A percentile compares a stretch with the other conserved stretches of the same genome.
These are phyloP conservation scores for Halcyon leucocephala DNA, from an alignment of 2,797 vertebrate genomes.

Conservation along the genomic window DNA sequence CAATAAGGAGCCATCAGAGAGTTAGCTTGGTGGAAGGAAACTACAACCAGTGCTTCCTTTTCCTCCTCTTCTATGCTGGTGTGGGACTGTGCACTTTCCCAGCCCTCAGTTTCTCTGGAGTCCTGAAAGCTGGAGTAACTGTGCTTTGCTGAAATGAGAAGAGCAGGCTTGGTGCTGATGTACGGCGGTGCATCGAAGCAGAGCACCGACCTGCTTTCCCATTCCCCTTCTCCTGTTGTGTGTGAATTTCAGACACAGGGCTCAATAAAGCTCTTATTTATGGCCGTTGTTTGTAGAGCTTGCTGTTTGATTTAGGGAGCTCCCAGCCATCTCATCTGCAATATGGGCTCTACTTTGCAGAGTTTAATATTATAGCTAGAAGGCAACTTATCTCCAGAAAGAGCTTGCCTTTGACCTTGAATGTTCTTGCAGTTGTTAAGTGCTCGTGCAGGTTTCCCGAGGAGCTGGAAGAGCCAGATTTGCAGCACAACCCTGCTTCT, in stretches of 20 bases:
- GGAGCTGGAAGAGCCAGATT: neutral
- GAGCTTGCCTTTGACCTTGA: constrained; percentile 44
- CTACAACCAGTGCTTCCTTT: neutral
- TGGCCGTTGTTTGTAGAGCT: neutral
- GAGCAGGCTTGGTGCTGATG: neutral
- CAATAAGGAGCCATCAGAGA: neutral
- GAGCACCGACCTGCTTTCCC: neutral
- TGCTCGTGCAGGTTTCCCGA: neutral
- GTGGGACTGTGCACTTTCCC: neutral
- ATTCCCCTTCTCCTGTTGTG: neutral
- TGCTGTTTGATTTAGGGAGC: neutral
- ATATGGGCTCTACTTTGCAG: neutral
- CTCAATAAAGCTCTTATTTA: constrained; percentile 18
- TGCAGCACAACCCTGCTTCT: neutral
- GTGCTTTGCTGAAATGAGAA: neutral
- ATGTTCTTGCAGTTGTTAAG: constrained; percentile 4
- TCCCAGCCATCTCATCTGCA: neutral
- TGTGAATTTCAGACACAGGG: neutral
- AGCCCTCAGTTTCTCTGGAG: neutral
- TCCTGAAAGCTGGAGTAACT: neutral
- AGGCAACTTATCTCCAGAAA: neutral
- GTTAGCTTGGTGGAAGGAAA: neutral
- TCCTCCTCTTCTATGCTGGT: neutral
- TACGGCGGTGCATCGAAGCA: neutral
- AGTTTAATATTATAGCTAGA: neutral